Conservation (phyloP, 2,888 invertebrate genomes). For the Drosophila neotestacea region DNA sequence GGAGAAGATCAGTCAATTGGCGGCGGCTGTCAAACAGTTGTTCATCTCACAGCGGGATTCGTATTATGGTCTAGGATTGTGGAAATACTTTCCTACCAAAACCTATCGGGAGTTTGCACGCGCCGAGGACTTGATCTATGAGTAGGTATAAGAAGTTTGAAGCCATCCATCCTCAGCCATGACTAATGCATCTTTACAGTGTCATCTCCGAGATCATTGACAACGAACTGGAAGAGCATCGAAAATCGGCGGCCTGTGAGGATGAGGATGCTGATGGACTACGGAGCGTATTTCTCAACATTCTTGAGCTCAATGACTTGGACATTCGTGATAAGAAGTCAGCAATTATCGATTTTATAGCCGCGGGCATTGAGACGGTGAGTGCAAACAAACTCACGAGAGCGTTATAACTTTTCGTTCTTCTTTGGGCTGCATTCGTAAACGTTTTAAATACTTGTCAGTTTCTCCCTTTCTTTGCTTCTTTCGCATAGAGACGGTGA, state of each 20-base stretch:
- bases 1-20: constrained; percentile 88
- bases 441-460: not conserved
- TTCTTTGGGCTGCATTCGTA: not conserved
- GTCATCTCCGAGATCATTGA: constrained; percentile 92
- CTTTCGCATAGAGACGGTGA: too few relatives aligned
- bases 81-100: constrained; percentile 92
- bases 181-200: constrained; percentile 84
- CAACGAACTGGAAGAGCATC: constrained; percentile 87
- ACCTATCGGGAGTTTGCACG: constrained; percentile 90
- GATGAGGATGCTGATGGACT: constrained; percentile 87
- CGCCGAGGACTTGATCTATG: constrained; percentile 93
- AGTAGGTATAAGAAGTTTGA: constrained; percentile 86
- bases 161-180: constrained; percentile 3
- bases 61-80: constrained; percentile 91
- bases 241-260: constrained; percentile 86
- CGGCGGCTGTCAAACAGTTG: constrained; percentile 91
- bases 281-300: constrained; percentile 91
- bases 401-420: not conserved
- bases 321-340: constrained; percentile 93
- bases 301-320: constrained; percentile 89
- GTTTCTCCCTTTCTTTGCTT: not conserved
- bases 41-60: constrained; percentile 93
- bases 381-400: constrained; percentile 23
- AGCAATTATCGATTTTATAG: constrained; percentile 94
- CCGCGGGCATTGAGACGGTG: constrained; percentile 94